Percentiles rank a stretch among this genome's conserved stretches.
Evolutionary conservation across 2,113 vertebrate genomes (phyloP).

Genomic region (Eudyptes chrysolophus): DNA sequence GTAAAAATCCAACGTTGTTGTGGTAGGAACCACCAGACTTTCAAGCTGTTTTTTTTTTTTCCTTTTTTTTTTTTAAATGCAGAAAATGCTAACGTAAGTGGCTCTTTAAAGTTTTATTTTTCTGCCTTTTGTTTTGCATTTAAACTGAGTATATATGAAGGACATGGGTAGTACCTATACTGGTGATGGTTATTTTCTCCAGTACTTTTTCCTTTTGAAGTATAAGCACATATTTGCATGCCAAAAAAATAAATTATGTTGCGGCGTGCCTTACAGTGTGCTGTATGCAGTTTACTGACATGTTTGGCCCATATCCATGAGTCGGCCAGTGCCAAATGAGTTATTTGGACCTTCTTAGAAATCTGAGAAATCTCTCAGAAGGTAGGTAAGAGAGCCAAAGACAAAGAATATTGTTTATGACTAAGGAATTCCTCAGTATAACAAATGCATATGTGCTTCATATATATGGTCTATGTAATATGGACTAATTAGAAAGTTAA

Average conservation of each 20-base stretch:
- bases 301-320: neutral
- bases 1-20: neutral
- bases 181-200: neutral
- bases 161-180: neutral
- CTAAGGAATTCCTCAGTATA: neutral
- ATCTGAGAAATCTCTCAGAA: neutral
- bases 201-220: neutral
- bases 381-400: neutral
- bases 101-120: neutral
- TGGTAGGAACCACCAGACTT: neutral
- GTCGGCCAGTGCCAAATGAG: neutral
- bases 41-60: rapidly evolving
- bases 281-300: neutral
- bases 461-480: neutral
- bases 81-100: neutral
- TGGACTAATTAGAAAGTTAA: neutral
- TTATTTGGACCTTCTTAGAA: neutral
- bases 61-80: neutral
- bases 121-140: neutral
- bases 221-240: neutral
- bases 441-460: neutral
- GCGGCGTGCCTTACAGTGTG: neutral
- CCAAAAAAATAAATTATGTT: neutral
- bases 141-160: neutral
- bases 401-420: neutral